phyloP scores from a whole-genome alignment of 2,797 vertebrate species.

The Pogoniulus pusillus region DNA sequence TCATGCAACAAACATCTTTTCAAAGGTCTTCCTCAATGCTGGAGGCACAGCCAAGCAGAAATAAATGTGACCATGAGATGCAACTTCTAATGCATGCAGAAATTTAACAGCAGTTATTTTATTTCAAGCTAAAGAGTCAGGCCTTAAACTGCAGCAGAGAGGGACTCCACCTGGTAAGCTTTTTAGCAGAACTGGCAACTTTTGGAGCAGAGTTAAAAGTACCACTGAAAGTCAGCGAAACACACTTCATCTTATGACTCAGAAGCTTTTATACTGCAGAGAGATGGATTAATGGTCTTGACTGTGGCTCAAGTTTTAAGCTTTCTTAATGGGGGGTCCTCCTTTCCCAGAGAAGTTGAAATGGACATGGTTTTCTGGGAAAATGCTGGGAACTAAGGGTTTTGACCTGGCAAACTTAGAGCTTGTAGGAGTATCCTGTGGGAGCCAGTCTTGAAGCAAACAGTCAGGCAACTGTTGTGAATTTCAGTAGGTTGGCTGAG shows the following conservation, averaged over 20 bases:
- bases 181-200: not conserved
- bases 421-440: not conserved
- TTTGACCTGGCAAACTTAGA: not conserved
- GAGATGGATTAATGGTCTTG: not conserved
- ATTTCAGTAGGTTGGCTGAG: not conserved
- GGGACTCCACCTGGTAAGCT: not conserved
- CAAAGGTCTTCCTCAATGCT: not conserved
- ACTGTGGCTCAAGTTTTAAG: not conserved
- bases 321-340: fast-evolving
- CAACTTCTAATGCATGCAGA: not conserved
- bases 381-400: not conserved
- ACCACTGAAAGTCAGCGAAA: not conserved
- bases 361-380: not conserved
- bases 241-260: not conserved
- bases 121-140: not conserved
- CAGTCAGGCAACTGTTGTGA: not conserved
- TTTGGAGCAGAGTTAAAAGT: not conserved
- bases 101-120: not conserved
- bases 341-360: not conserved
- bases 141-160: not conserved
- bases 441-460: not conserved
- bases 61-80: not conserved
- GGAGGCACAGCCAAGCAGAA: not conserved
- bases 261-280: not conserved
- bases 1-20: not conserved